Base-by-base conservation (phyloP, 2,113 vertebrate species). In the Mirounga angustirostris region DNA sequence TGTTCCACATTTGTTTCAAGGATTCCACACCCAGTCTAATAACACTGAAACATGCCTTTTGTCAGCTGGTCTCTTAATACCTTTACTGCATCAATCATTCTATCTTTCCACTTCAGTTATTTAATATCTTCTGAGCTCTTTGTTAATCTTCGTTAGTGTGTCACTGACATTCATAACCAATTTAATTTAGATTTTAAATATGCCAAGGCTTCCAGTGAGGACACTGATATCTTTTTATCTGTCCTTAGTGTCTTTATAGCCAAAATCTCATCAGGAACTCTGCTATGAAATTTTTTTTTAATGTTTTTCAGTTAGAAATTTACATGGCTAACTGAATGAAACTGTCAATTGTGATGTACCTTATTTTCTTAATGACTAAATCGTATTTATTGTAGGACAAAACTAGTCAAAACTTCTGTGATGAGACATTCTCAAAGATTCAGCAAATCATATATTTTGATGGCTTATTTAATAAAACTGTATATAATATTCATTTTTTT, bases 121-220 rank as follows among this genome's bases (percentile, higher is more conserved):
- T 97, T 83, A 76, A 36, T 83, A 91, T 97, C 89, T 92, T 97
- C 79, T 83, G 92, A 86, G 91, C 63, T 97, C 94, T 94, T 93
- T 97, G 95, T 98, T 98, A 98, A 97, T 98, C 97, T 97, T 98
- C 94, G 97, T 98, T 97, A 98, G 92, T 46, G 52, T 67, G 92
- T 90, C 95, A 90, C 94, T 54, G 61, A 97, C 93, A 98, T 97
- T 94, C 93, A 97, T 96, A 98, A 98, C 26, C 81, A 95, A 96
- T 92, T 98, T 94, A 93, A 73, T 97, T 95, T 89, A 91, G 94
- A 96, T 96, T 97, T 96, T 88, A 74, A 97, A 90, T 91, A 94
- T 89, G 46, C 84, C 91, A 97, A 91, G 1, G 0, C 36, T 92
- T 84, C 36, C 96, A 89, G 74, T 0, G 52, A 97, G 61, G 82